These are phyloP conservation scores for Aphrophora alni DNA, from an alignment of 2,888 invertebrate genomes.

Conservation along the genomic window DNA sequence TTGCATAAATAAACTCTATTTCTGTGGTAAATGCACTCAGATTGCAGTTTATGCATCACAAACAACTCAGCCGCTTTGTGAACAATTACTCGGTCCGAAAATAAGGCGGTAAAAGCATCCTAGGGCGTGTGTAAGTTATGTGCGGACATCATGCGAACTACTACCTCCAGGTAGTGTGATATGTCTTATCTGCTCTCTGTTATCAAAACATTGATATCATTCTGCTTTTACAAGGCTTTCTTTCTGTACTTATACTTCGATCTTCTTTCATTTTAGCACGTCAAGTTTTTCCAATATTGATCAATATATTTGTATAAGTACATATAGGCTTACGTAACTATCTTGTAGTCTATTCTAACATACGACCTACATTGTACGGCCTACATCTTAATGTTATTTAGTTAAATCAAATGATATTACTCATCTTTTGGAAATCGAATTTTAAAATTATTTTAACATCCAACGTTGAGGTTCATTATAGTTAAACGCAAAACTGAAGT, in stretches of 20 bases:
- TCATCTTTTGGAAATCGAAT: too few relatives aligned
- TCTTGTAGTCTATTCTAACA: too few relatives aligned
- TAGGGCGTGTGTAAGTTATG: not conserved
- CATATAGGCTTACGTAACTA: too few relatives aligned
- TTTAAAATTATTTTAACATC: too few relatives aligned
- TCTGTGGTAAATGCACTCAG: not conserved
- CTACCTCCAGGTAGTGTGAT: not conserved
- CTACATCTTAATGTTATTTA: too few relatives aligned
- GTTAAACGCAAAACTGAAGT: too few relatives aligned
- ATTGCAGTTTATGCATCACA: not conserved
- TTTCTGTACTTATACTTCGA: not conserved
- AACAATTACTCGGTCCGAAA: not conserved
- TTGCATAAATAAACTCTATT: not conserved
- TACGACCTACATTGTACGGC: too few relatives aligned
- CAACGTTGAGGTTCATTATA: too few relatives aligned
- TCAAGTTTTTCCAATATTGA: too few relatives aligned
- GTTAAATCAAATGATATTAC: too few relatives aligned
- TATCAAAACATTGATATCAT: not conserved
- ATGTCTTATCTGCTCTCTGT: not conserved
- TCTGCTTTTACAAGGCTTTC: not conserved
- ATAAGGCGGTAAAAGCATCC: slow-evolving; percentile 6
- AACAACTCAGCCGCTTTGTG: not conserved
- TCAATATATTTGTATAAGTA: too few relatives aligned
- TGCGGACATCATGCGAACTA: not conserved
- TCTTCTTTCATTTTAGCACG: too few relatives aligned